These are phyloP conservation scores for Lycaon pictus DNA, from an alignment of 2,113 vertebrate species.

Conservation along the genomic window DNA sequence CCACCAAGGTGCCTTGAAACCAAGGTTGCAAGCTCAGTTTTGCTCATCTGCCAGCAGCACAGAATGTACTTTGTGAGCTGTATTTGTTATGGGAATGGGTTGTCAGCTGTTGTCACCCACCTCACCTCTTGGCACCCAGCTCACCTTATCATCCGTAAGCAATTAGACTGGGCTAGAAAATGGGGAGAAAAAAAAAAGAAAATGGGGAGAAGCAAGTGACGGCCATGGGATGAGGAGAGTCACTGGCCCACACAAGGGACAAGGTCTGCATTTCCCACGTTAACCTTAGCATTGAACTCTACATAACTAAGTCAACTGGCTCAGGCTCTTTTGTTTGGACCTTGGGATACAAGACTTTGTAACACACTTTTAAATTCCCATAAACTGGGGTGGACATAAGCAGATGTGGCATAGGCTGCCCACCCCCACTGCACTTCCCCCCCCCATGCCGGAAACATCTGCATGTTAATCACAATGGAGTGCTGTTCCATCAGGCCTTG, in stretches of 20 bases:
- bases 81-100: neutral
- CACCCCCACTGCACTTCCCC: neutral
- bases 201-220: neutral
- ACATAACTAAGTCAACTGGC: neutral
- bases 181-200: neutral
- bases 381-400: neutral
- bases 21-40: neutral
- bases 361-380: neutral
- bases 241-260: neutral
- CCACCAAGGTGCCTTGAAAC: neutral
- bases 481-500: neutral
- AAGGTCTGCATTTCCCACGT: neutral
- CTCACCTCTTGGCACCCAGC: neutral
- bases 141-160: constrained; percentile 21
- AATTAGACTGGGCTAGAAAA: neutral
- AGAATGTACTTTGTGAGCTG: neutral
- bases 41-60: neutral
- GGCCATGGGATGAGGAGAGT: neutral
- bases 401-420: neutral
- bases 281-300: constrained; percentile 22
- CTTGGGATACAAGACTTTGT: neutral
- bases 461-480: neutral
- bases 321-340: neutral
- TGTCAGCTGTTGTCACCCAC: neutral
- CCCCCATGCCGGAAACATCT: neutral